Conservation (phyloP, 2,888 invertebrate genomes). For the Boloria euphrosyne region DNA sequence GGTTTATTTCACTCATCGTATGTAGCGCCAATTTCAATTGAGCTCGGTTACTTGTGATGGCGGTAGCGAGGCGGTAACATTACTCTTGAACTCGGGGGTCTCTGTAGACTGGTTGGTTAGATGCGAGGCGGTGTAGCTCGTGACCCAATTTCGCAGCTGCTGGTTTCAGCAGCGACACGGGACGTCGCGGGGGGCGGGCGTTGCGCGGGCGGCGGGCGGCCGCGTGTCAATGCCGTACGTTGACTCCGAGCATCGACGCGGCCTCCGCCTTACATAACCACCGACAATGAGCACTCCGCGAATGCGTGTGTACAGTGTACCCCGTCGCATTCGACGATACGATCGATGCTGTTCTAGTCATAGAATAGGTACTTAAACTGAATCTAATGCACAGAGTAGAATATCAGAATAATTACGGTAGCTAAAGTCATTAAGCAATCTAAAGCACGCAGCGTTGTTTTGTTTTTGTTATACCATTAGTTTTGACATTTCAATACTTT, state of each 20-base stretch:
- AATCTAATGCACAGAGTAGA: background rate
- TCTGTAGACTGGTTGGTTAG: constrained; percentile 58
- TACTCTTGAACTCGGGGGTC: constrained; percentile 44
- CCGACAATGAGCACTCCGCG: constrained; percentile 73
- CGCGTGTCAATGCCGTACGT: constrained; percentile 82
- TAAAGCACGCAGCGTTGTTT: constrained; percentile 32
- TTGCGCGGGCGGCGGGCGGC: constrained; percentile 59
- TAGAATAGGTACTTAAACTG: constrained; percentile 18
- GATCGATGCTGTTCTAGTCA: constrained; percentile 30
- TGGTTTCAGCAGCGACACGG: constrained; percentile 77
- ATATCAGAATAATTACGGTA: constrained; percentile 22
- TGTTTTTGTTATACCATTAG: constrained; percentile 31
- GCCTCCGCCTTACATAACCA: constrained; percentile 82
- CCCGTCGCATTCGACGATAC: constrained; percentile 41
- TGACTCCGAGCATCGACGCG: constrained; percentile 78
- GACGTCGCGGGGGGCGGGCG: constrained; percentile 54
- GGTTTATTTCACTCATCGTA: constrained; percentile 63
- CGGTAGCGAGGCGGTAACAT: constrained; percentile 10
- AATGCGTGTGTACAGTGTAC: constrained; percentile 73
- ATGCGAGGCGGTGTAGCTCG: constrained; percentile 72
- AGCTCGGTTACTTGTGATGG: constrained; percentile 32
- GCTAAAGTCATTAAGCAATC: constrained; percentile 27
- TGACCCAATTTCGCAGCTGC: constrained; percentile 82
- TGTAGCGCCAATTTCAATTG: constrained; percentile 41
- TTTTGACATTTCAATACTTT: constrained; percentile 39